Base-by-base conservation (phyloP, 2,113 vertebrate species). In the Macquaria australasica region DNA sequence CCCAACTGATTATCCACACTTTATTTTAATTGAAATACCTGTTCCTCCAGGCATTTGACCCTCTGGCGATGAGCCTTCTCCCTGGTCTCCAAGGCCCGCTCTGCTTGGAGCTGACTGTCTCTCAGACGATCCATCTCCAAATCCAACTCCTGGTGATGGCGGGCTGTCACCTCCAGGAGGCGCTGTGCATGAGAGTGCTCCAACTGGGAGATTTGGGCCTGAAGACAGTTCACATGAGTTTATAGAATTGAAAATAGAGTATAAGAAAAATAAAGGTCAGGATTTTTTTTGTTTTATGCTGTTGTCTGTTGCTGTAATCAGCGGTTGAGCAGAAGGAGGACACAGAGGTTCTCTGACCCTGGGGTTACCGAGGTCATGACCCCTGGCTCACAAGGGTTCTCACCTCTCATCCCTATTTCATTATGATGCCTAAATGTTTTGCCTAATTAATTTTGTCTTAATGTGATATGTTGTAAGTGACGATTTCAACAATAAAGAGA, bases 81-180 rank as follows among this genome's bases (percentile, higher is more conserved):
- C 2, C 89, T 84, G 66, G 76, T 87, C 84, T 95, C 94, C 69
- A 96, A 86, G 1, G 91, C 91, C 7, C n/a, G 74, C 60, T 95
- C 89, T 2, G 94, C 93, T 75, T 95, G 95, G 23, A 94, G 94
- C 89, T 94, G 93, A 74, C 91, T 72, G 28, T 83, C 81, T 21
- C 68, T 93, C 58, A 94, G 90, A 56, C 73, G 89, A 50, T 94
- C 67, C 0, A 92, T 92, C 84, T 96, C 95, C 25, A 81, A 2
- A 8, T 95, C 93, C 81, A 94, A 45, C 88, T 96, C 96, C 83
- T 86, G 91, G 62, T 93, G 95, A 92, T 96, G 95, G 56, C 53
- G 92, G 20, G 93, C 63, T 1, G 92, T 94, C 55, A 92, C 93
- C 91, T 97, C 96, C 85, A 88, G 90, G 76, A 96, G 95, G 81